phyloP scores from a whole-genome alignment of 2,797 vertebrate species.

The Nasua narica region DNA sequence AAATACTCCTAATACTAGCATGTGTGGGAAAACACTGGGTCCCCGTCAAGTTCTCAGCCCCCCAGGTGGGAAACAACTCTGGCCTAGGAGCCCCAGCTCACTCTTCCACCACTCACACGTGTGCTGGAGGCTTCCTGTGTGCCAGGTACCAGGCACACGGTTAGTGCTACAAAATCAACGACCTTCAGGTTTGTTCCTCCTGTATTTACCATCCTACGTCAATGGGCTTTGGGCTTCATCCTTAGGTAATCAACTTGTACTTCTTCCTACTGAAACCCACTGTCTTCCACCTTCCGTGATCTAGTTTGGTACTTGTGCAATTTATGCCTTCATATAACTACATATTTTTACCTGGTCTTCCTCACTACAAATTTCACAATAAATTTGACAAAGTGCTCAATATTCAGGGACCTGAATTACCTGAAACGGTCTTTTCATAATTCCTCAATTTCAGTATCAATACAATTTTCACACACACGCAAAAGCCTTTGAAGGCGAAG shows the following conservation, averaged over 20 bases:
- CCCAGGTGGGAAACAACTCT: neutral
- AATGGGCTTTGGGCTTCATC: neutral
- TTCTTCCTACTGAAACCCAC: neutral
- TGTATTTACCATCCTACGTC: neutral
- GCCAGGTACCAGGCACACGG: neutral
- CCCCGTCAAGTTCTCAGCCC: neutral
- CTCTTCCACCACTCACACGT: neutral
- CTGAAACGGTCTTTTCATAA: neutral
- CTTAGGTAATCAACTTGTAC: neutral
- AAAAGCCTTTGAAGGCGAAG: neutral
- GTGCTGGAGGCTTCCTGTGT: rapidly evolving
- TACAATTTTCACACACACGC: neutral
- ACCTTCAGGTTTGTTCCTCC: no score
- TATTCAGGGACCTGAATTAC: neutral
- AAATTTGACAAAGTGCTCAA: neutral
- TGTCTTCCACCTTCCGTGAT: neutral
- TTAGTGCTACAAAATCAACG: neutral
- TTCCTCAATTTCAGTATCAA: neutral
- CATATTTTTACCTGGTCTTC: neutral
- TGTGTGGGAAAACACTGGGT: neutral
- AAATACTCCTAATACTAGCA: neutral
- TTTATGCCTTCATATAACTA: neutral
- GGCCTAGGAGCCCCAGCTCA: neutral
- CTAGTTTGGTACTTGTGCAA: neutral
- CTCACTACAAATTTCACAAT: neutral